Evolutionary conservation across 2,113 vertebrate species (phyloP).

Genomic region (Brachionichthys hirsutus): DNA sequence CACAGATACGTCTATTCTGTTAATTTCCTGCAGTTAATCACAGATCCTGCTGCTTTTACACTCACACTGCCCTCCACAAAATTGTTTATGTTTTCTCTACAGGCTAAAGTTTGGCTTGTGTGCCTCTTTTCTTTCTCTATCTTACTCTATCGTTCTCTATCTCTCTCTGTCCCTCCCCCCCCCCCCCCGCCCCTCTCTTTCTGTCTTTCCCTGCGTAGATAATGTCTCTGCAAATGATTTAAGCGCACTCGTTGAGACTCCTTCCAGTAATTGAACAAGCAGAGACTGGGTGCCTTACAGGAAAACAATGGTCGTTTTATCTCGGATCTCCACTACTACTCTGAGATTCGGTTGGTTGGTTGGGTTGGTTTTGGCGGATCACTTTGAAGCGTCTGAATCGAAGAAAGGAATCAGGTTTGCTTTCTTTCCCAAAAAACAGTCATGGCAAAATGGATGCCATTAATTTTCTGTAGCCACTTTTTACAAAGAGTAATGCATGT

Average conservation of each 20-base stretch:
- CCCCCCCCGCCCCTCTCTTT: slow-evolving; percentile 29
- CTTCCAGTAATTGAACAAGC: slow-evolving; percentile 76
- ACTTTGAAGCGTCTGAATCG: slow-evolving; percentile 26
- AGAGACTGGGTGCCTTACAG: slow-evolving; percentile 69
- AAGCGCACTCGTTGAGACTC: slow-evolving; percentile 69
- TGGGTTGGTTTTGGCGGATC: slow-evolving; percentile 43
- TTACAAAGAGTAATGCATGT: slow-evolving; percentile 62
- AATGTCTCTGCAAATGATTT: slow-evolving; percentile 75
- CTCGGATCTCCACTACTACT: slow-evolving; percentile 53
- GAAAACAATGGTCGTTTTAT: slow-evolving; percentile 73
- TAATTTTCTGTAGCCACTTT: slow-evolving; percentile 31
- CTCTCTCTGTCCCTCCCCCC: not conserved
- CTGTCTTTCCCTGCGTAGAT: slow-evolving; percentile 62
- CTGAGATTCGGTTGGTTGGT: slow-evolving; percentile 45
- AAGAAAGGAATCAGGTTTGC: slow-evolving; percentile 50
- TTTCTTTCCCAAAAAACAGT: slow-evolving; percentile 18
- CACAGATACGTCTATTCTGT: slow-evolving; percentile 62
- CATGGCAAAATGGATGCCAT: slow-evolving; percentile 1
- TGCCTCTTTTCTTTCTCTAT: too few species aligned
- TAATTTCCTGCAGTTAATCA: slow-evolving; percentile 71
- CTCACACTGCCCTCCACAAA: slow-evolving; percentile 48
- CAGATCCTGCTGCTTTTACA: slow-evolving; percentile 69
- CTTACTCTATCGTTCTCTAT: slow-evolving; percentile 2
- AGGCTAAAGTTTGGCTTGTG: slow-evolving; percentile 69
- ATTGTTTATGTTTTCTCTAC: slow-evolving; percentile 58